phyloP scores from a whole-genome alignment of 2,888 invertebrate genomes.

The Nemoura dubitans region DNA sequence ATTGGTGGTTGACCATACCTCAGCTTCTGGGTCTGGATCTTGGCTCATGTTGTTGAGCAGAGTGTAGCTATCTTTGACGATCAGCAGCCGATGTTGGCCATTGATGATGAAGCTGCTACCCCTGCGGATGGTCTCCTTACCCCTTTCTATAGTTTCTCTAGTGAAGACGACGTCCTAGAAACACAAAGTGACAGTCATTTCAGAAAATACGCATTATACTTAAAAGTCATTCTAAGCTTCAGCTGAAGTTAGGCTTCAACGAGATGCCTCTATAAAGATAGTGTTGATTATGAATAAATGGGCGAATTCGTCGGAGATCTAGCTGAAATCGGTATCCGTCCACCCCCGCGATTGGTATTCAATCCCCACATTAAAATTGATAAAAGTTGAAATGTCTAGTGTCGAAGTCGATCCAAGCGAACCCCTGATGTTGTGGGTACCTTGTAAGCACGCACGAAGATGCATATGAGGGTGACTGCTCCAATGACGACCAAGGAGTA shows the following conservation, averaged over 20 bases:
- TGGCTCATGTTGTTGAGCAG: constrained; percentile 58
- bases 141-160: constrained; percentile 76
- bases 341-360: too few species aligned
- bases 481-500: constrained; percentile 79
- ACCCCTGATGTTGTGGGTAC: too few species aligned
- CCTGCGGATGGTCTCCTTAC: constrained; percentile 63
- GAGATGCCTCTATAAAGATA: too few species aligned
- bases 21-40: constrained; percentile 52
- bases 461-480: constrained; percentile 65
- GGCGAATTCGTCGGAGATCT: too few species aligned
- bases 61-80: constrained; percentile 67
- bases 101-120: constrained; percentile 54
- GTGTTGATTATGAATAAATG: too few species aligned
- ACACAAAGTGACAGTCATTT: not conserved
- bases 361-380: too few species aligned
- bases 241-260: too few species aligned
- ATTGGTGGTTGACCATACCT: not conserved
- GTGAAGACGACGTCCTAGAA: constrained; percentile 70
- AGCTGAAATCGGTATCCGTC: too few species aligned
- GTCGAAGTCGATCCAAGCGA: too few species aligned
- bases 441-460: constrained; percentile 79
- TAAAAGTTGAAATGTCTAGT: too few species aligned
- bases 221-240: too few species aligned
- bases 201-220: too few species aligned
- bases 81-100: constrained; percentile 68